Evolutionary conservation across 2,113 vertebrate genomes (phyloP).

Genomic region (Pavo muticus): DNA sequence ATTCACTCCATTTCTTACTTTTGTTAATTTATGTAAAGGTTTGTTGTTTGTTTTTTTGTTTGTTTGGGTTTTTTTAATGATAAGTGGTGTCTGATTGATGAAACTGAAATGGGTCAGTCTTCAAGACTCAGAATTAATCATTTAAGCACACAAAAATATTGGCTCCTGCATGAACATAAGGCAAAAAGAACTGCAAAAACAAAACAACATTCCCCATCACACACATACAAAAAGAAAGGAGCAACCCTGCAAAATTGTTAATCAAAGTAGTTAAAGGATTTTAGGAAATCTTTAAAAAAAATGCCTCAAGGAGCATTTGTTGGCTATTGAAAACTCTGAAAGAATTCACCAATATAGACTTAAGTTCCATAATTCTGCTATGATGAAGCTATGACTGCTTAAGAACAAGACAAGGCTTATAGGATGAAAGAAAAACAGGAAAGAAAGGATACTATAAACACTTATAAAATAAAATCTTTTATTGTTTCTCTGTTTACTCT

Average conservation of each 20-base stretch:
- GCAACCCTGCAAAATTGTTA: neutral
- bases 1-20: neutral
- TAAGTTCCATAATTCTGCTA: neutral
- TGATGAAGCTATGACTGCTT: neutral
- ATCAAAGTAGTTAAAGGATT: neutral
- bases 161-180: neutral
- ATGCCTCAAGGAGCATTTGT: neutral
- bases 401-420: neutral
- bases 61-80: neutral
- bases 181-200: neutral
- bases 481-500: neutral
- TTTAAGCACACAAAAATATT: neutral
- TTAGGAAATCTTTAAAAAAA: neutral
- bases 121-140: neutral
- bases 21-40: neutral
- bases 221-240: too few species aligned
- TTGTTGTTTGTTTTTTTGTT: neutral
- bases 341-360: neutral
- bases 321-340: neutral
- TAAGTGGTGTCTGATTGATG: neutral
- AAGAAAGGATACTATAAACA: neutral
- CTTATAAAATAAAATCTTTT: neutral
- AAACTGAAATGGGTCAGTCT: neutral
- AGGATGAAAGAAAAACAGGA: accelerated
- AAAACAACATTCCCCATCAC: neutral